A percentile compares a stretch with the other conserved stretches of the same genome.
Evolutionary conservation across 2,888 invertebrate species (phyloP).

Genomic region (Autographa gamma): DNA sequence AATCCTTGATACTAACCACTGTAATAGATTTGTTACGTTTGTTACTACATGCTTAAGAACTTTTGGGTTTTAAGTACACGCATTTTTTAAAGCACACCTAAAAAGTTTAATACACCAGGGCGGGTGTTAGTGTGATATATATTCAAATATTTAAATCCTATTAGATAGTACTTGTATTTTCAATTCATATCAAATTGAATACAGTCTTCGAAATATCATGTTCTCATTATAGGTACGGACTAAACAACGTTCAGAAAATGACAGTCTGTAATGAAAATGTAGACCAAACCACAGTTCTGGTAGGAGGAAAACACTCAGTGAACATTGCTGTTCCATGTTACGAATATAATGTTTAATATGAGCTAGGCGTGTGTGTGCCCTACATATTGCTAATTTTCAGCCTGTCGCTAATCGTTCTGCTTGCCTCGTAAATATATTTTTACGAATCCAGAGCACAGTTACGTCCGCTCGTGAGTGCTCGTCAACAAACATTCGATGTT

Average conservation of each 20-base stretch:
- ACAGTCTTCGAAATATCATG: background rate
- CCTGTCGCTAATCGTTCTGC: conserved; percentile 40
- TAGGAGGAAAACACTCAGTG: conserved; percentile 63
- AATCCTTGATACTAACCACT: background rate
- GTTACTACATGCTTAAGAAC: background rate
- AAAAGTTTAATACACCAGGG: background rate
- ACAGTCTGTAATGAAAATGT: conserved; percentile 25
- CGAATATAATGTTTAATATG: conserved; percentile 65
- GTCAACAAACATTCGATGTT: conserved; percentile 17
- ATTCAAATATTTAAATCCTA: background rate
- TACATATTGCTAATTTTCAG: conserved; percentile 59
- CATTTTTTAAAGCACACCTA: background rate
- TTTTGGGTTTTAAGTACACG: background rate
- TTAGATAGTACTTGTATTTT: background rate
- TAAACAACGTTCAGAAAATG: conserved; percentile 36
- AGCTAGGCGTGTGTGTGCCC: conserved; percentile 56
- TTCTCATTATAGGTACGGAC: conserved; percentile 1
- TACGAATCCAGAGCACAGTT: conserved; percentile 34
- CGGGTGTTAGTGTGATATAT: background rate
- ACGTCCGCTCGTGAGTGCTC: conserved; percentile 18
- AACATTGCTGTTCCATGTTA: conserved; percentile 67
- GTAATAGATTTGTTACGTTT: background rate
- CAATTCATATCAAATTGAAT: background rate
- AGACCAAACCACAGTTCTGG: conserved; percentile 55
- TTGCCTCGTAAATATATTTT: conserved; percentile 44